Percentiles rank a stretch among this genome's conserved stretches.
phyloP scores from a whole-genome alignment of 23 tunicate species.

The Trididemnum miniatum region DNA sequence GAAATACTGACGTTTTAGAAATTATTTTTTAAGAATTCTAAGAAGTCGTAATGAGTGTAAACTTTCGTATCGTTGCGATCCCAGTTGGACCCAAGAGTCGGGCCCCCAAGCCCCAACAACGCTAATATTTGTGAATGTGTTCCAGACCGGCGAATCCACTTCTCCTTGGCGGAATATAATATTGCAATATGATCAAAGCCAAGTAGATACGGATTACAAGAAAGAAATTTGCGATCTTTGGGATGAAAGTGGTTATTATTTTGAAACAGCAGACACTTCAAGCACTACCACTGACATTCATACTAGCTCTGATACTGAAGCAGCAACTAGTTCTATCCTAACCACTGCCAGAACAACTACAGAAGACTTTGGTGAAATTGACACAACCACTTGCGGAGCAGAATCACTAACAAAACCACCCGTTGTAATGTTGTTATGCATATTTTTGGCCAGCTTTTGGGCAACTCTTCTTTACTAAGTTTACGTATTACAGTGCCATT shows the following conservation, averaged over 20 bases:
- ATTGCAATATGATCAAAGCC: conserved; percentile 36
- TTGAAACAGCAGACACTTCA: neutral
- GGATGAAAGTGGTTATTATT: conserved; percentile 69
- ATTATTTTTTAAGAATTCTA: too few relatives aligned
- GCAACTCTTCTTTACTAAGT: too few relatives aligned
- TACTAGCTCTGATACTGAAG: neutral
- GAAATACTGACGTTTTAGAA: too few relatives aligned
- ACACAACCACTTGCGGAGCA: conserved; percentile 26
- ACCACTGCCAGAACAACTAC: neutral
- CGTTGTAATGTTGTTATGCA: too few relatives aligned
- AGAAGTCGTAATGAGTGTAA: too few relatives aligned
- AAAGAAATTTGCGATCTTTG: conserved; percentile 70
- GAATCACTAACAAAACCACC: neutral
- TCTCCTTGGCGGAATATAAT: conserved; percentile 57
- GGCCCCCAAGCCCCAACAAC: too few relatives aligned
- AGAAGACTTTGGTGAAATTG: neutral
- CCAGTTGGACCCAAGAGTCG: too few relatives aligned
- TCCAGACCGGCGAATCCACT: neutral
- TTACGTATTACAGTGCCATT: too few relatives aligned
- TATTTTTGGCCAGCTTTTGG: too few relatives aligned
- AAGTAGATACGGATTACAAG: conserved; percentile 24
- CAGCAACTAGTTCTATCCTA: neutral
- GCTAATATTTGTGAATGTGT: too few relatives aligned
- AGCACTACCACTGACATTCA: conserved; percentile 21
- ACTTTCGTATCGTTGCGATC: too few relatives aligned